phyloP scores from a whole-genome alignment of 1,140 invertebrate species.

The Ctenoplectra terminalis region DNA sequence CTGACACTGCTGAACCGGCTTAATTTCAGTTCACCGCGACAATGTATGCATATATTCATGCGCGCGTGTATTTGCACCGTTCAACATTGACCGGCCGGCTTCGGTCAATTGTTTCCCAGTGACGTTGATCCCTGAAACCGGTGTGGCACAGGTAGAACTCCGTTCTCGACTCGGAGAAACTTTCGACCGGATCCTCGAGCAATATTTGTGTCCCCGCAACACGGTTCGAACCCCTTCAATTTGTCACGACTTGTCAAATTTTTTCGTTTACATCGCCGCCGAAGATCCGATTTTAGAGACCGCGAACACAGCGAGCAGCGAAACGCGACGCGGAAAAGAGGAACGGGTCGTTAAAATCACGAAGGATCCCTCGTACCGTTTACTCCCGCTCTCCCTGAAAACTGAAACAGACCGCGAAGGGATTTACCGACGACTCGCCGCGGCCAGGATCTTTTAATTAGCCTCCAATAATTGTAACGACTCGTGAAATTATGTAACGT shows the following conservation, averaged over 20 bases:
- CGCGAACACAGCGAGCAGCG: not conserved
- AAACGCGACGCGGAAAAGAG: not conserved
- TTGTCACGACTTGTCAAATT: conserved; percentile 64
- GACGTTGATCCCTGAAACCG: not conserved
- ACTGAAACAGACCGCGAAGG: not conserved
- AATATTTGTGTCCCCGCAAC: conserved; percentile 47
- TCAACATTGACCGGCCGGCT: not conserved
- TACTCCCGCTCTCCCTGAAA: not conserved
- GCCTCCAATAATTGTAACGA: conserved; percentile 3
- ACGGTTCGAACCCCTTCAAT: conserved; percentile 43
- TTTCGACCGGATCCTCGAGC: conserved; percentile 31
- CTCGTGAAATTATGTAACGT: conserved; percentile 17
- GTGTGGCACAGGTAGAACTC: too few species aligned
- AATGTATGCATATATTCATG: conserved; percentile 23
- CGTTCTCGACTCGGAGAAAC: not conserved
- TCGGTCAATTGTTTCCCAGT: conserved; percentile 36
- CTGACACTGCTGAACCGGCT: conserved; percentile 17
- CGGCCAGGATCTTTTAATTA: conserved; percentile 7
- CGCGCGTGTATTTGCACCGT: not conserved
- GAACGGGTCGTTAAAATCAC: not conserved
- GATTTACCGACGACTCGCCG: not conserved
- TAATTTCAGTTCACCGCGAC: conserved; percentile 53
- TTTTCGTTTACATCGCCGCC: conserved; percentile 47
- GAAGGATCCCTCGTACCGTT: not conserved
- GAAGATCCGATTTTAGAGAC: conserved; percentile 30